Base-by-base conservation (phyloP, 1,140 invertebrate genomes). In the Meloidogyne chitwoodi region DNA sequence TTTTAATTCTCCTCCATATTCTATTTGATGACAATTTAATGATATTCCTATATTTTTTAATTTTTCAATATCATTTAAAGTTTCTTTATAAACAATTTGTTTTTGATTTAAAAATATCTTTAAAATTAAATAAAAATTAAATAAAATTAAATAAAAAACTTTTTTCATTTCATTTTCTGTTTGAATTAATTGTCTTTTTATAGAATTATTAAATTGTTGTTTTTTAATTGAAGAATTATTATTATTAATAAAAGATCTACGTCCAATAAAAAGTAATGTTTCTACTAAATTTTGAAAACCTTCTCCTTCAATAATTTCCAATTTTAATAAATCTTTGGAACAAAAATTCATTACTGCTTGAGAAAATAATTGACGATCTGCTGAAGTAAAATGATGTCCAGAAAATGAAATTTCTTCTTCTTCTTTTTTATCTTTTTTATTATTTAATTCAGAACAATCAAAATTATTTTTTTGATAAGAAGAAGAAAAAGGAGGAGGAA, bases 341-440 rank as follows among this genome's bases (percentile, higher is more conserved):
- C 85, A 87, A 38, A 83, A 87, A 63, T 83, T 66, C 26, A 85
- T 71, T 11, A 87, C 72, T 27, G 83, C 75, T 63, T 87, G 83
- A 44, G 81, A 68, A 27, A 85, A 85, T 27, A 85, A 70, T 74
- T 84, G 83, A 48, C 75, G 67, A 44, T 85, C 83, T 2, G 77
- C 74, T 56, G 81, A 74, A 22, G 79, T 85, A 63, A 85, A 86
- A 22, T 77, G 72, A 41, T 86, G 77, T 70, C 80, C 80, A 22
- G 73, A 24, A 38, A 83, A 83, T 38, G 64, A 74, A 34, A 81
- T n/a, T n/a, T n/a, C n/a, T 56, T n/a, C 5, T 56, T 56, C n/a
- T n/a, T 56, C n/a, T 56, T 56, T 14, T 56, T 56, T 14, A 14
- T 56, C n/a, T 56, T 44, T 4, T 11, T 41, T 41, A 63, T 27